Evolutionary conservation across 2,113 vertebrate species (phyloP).

Genomic region (Addax nasomaculatus): DNA sequence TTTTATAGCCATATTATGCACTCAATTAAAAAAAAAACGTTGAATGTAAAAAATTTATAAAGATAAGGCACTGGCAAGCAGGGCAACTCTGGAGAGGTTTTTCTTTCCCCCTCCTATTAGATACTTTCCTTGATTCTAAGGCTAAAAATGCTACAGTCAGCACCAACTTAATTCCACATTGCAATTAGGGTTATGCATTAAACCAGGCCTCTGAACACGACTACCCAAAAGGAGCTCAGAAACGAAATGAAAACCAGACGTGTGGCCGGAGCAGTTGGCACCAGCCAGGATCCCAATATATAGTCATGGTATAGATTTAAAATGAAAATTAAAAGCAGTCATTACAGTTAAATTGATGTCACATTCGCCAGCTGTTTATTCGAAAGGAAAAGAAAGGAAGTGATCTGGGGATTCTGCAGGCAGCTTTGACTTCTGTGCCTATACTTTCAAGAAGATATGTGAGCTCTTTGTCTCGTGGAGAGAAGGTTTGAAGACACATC

Average conservation of each 20-base stretch:
- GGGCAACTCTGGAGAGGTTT: constrained; percentile 53
- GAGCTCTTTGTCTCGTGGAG: neutral
- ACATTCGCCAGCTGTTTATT: constrained; percentile 72
- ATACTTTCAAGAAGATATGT: neutral
- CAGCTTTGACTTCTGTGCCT: neutral
- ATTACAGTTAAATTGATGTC: constrained; percentile 77
- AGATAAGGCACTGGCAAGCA: constrained; percentile 73
- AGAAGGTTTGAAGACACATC: neutral
- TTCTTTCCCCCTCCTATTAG: constrained; percentile 75
- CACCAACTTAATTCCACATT: constrained; percentile 82
- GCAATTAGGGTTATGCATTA: constrained; percentile 86
- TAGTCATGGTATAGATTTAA: constrained; percentile 78
- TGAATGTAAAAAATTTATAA: constrained; percentile 65
- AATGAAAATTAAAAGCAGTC: constrained; percentile 82
- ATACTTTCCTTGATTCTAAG: constrained; percentile 77
- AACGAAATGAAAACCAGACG: constrained; percentile 81
- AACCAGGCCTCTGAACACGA: constrained; percentile 79
- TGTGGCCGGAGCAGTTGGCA: constrained; percentile 79
- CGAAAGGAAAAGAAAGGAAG: neutral
- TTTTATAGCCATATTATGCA: constrained; percentile 77
- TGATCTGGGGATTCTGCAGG: neutral
- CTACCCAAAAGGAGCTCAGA: constrained; percentile 77
- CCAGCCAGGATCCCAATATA: constrained; percentile 73
- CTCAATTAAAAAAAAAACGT: constrained; percentile 63
- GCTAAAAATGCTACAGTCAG: constrained; percentile 82